Base-by-base conservation (phyloP, 2,888 invertebrate genomes). In the Andrena dorsata region DNA sequence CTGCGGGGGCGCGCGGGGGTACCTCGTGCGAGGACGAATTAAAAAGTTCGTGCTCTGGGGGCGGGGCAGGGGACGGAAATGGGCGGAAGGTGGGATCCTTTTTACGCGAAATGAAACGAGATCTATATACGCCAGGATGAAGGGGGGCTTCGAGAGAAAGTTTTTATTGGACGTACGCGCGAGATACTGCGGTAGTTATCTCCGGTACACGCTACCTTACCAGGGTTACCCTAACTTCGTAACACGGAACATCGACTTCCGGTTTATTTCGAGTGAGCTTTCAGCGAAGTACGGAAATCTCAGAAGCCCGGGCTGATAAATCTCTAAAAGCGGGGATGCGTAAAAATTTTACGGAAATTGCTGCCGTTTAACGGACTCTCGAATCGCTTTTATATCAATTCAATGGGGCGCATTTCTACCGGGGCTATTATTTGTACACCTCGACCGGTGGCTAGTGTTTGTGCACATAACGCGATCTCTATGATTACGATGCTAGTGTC, bases 151-250 rank as follows among this genome's bases (percentile, higher is more conserved):
- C 84, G 66, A 23, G 70, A 58, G 72, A 80, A 88, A 89, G 85
- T 88, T 88, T 88, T 89, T 88, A 89, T 88, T 89, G 87, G 79
- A 83, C 71, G 66, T 80, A 80, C 65, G 83, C 64, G 72, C 80
- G 66, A 76, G 82, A 77, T 85, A 86, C 72, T 66, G 66, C 70
- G 77, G 64, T 87, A 81, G 86, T 87, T 88, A 88, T 89, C 85
- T 76, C 58, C 66, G 72, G 74, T 78, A 76, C 74, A 56, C 65
- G 83, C 20, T 53, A 41, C 53, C 74, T 74, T 74, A 71, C 73
- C 64, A 35, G 66, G 63, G 60, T 65, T 79, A 70, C 60, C 65
- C 70, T 32, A 49, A 77, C 23, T 84, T 72, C 72, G 63, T 56
- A 82, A 82, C 71, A 64, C 47, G 70, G 65, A 30, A 68, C 73